Base-by-base conservation (phyloP, 2,888 invertebrate genomes). In the Azorinus chamasolen region DNA sequence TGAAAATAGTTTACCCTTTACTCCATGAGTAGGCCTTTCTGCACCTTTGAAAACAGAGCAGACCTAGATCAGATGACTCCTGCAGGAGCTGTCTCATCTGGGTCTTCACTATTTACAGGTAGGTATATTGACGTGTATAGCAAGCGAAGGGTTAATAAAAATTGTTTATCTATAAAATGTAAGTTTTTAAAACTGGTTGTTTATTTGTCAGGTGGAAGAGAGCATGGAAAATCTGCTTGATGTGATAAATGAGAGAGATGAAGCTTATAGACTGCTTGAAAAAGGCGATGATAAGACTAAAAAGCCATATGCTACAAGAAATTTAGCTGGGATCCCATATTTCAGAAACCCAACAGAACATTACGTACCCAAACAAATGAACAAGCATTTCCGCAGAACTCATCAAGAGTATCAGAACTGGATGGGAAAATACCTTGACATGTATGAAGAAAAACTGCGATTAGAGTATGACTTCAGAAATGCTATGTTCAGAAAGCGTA, bases 181-280 rank as follows among this genome's bases (percentile, higher is more conserved):
- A n/a, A n/a, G n/a, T n/a, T n/a, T n/a, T n/a, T n/a, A n/a, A n/a
- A n/a, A n/a, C n/a, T n/a, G n/a, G n/a, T n/a, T n/a, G 12, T 58
- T 25, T 43, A 6, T 54, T 39, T 62, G 50, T 5, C 65, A 95
- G 95, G 95, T 99, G 0, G 95, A 97, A 91, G 96, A 97, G 85
- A 98, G 98, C 20, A 99, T 99, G 99, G 95, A 95, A 78, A 98
- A 99, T 92, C 94, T 99, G 70, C 97, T 99, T 93, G 94, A 94
- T 20, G 97, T 99, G 0, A 95, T 99, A 0, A 95, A 96, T 65
- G 99, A 99, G 94, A 94, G 99, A 79, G 98, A 99, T 92, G 94
- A 95, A 83, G 99, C 99, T 0, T 98, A 97, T 93, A 96, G 96
- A 92, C 91, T 96, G 83, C 94, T 99, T 62, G 99, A 99, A 94